These are phyloP conservation scores for Zaprionus camerounensis DNA, from an alignment of 1,140 invertebrate genomes.

Conservation along the genomic window DNA sequence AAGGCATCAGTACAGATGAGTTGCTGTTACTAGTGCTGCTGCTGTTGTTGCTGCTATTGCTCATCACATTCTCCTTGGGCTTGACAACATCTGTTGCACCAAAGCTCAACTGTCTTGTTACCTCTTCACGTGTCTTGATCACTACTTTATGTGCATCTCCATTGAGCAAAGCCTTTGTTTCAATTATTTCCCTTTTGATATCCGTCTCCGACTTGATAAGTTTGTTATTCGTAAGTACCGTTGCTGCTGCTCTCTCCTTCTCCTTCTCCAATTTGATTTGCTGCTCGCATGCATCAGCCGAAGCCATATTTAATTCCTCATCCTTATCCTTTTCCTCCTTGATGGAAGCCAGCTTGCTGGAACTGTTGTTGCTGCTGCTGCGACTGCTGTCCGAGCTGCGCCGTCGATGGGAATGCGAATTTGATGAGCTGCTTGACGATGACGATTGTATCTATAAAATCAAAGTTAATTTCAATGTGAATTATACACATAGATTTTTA, in stretches of 20 bases:
- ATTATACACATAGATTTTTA: neutral
- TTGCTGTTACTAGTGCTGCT: slow-evolving; percentile 23
- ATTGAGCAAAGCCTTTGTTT: slow-evolving; percentile 50
- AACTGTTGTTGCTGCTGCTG: slow-evolving; percentile 71
- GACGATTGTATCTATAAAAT: slow-evolving; percentile 58
- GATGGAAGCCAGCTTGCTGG: slow-evolving; percentile 40
- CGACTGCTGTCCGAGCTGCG: slow-evolving; percentile 77
- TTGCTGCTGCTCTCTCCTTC: slow-evolving; percentile 25
- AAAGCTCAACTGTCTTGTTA: slow-evolving; percentile 74
- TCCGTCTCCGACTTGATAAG: slow-evolving; percentile 57
- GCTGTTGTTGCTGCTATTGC: slow-evolving; percentile 10
- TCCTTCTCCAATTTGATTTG: slow-evolving; percentile 47
- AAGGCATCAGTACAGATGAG: slow-evolving; percentile 68
- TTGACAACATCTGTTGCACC: slow-evolving; percentile 22
- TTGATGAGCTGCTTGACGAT: slow-evolving; percentile 65
- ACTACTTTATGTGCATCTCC: slow-evolving; percentile 45
- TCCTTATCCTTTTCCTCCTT: slow-evolving; percentile 36
- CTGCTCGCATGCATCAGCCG: slow-evolving; percentile 30
- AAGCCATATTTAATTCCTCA: slow-evolving; percentile 21
- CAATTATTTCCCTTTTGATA: slow-evolving; percentile 63
- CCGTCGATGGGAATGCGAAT: slow-evolving; percentile 68
- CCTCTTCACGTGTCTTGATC: slow-evolving; percentile 72
- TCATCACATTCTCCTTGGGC: slow-evolving; percentile 30
- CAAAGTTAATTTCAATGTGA: slow-evolving; percentile 13
- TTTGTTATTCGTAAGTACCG: slow-evolving; percentile 51